phyloP scores from a whole-genome alignment of 2,113 vertebrate genomes.

The Sander lucioperca region DNA sequence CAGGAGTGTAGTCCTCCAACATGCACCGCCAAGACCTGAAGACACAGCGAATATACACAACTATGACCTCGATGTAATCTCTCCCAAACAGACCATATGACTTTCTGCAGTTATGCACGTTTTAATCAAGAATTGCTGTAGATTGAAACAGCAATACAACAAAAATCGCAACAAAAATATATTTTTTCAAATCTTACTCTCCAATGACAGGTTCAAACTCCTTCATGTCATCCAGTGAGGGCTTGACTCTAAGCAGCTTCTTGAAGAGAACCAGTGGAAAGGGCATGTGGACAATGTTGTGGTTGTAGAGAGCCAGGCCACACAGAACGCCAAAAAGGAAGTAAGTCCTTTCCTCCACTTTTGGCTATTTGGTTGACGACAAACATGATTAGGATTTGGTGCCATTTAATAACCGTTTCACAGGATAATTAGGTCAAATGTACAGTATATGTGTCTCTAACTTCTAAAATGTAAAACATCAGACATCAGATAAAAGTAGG shows the following conservation, averaged over 20 bases:
- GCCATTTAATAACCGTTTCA: no score
- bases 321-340: constrained; percentile 85
- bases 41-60: neutral
- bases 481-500: neutral
- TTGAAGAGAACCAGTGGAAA: constrained; percentile 83
- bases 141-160: neutral
- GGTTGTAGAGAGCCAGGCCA: constrained; percentile 81
- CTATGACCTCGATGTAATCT: neutral
- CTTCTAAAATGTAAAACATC: neutral
- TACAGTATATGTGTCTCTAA: no score
- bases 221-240: constrained; percentile 80
- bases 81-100: neutral
- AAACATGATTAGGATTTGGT: neutral
- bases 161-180: neutral
- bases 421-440: neutral
- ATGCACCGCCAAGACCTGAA: constrained; percentile 78
- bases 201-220: constrained; percentile 76
- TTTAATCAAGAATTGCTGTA: neutral
- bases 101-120: neutral
- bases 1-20: constrained; percentile 75
- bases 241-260: constrained; percentile 80
- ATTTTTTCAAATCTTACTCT: constrained; percentile 66
- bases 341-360: constrained; percentile 74
- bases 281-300: constrained; percentile 73
- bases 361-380: constrained; percentile 59